Conservation (phyloP, 2,797 vertebrate species). For the Cryptoblepharus egeriae region DNA sequence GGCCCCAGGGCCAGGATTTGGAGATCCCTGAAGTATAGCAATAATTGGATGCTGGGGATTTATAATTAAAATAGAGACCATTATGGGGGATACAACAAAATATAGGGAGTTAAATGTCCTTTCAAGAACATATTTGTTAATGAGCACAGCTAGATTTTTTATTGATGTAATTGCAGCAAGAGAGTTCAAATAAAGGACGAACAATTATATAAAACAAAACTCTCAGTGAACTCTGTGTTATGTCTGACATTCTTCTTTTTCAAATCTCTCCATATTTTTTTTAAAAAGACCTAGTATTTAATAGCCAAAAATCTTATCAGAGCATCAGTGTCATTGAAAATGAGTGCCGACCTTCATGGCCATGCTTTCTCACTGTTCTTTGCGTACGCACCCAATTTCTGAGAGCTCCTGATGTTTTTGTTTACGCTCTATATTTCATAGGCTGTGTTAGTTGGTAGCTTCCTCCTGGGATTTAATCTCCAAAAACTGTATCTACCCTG, state of each 20-base stretch:
- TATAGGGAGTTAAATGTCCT: slow-evolving; percentile 23
- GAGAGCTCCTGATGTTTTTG: slow-evolving; percentile 58
- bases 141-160: slow-evolving; percentile 42
- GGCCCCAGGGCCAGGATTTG: no score
- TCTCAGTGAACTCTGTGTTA: slow-evolving; percentile 29
- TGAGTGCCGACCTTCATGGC: slow-evolving; percentile 60
- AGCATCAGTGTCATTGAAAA: slow-evolving; percentile 44
- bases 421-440: slow-evolving; percentile 59
- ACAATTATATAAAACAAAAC: slow-evolving; percentile 45
- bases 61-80: not conserved
- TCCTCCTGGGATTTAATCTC: slow-evolving; percentile 26
- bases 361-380: slow-evolving; percentile 57
- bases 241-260: slow-evolving; percentile 34
- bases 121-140: slow-evolving; percentile 50
- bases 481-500: slow-evolving; percentile 40
- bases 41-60: not conserved
- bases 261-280: slow-evolving; percentile 15
- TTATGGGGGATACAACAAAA: not conserved
- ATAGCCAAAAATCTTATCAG: slow-evolving; percentile 45
- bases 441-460: slow-evolving; percentile 35
- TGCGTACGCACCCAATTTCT: slow-evolving; percentile 64
- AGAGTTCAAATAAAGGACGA: slow-evolving; percentile 60
- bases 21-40: not conserved
- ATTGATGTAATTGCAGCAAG: slow-evolving; percentile 47
- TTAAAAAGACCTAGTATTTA: slow-evolving; percentile 39